Conservation (phyloP, 2,888 invertebrate species). For the Dromius quadrimaculatus region DNA sequence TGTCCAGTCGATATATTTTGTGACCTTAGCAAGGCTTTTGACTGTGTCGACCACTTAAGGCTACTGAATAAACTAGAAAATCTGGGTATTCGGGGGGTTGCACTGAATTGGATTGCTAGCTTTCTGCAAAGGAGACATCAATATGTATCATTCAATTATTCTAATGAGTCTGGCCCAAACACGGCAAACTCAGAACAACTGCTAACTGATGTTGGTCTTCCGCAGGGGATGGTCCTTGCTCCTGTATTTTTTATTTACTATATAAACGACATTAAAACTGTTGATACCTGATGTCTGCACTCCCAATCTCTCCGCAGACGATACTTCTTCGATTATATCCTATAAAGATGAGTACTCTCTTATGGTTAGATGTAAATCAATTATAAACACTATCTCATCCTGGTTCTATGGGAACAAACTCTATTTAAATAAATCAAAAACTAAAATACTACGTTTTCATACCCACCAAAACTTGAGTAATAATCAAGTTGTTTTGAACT, state of each 20-base stretch:
- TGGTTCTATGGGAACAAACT: too few species aligned
- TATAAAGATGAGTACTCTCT: too few species aligned
- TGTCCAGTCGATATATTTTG: too few species aligned
- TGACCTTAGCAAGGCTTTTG: background rate
- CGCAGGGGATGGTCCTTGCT: background rate
- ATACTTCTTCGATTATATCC: background rate
- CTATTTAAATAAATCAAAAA: too few species aligned
- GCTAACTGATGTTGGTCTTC: background rate
- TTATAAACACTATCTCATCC: too few species aligned
- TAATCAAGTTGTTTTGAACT: too few species aligned
- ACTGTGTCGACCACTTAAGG: background rate
- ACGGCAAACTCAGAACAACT: background rate
- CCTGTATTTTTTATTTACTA: background rate
- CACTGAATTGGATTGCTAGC: background rate
- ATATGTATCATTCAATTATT: background rate
- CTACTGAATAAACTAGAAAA: background rate
- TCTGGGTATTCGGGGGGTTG: background rate
- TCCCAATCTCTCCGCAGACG: background rate
- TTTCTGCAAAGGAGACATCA: background rate
- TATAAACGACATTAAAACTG: too few species aligned
- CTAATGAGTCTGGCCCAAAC: background rate
- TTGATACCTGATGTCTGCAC: background rate
- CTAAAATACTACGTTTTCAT: too few species aligned
- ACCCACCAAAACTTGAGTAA: too few species aligned
- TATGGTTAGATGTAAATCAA: too few species aligned